Base-by-base conservation (phyloP, 2,797 vertebrate species). In the Liparis tanakae region DNA sequence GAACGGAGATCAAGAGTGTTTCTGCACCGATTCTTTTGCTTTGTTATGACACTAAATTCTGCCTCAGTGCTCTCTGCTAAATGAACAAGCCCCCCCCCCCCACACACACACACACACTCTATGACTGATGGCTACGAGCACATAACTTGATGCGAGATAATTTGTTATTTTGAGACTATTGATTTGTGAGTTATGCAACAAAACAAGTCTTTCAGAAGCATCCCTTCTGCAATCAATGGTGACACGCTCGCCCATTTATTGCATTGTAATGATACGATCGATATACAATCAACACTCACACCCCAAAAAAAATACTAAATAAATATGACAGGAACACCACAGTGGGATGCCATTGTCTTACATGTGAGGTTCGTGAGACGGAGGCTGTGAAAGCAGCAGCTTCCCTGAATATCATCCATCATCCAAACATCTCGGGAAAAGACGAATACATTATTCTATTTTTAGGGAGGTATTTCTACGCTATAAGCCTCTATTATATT, bases 341-440 rank as follows among this genome's bases (percentile, higher is more conserved):
- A 61, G 56, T 67, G 63, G 69, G 50, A 72, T 61, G 67, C 76
- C 75, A 82, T 20, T 82, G 78, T 88, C 88, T 76, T 71, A 82
- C 61, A 81, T 70, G 76, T 65, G 70, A 66, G 72, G 57, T 66
- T 78, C 53, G 74, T 46, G 44, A 73, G 53, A 76, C 4, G 9
- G 30, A 79, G 72, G 55, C 56, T 50, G 33, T 6, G 66, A 69
- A 74, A 70, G 69, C 64, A 66, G 72, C 34, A 9, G 54, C 56
- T 76, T 54, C 58, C 39, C 55, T 12, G 63, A 76, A 82, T 68
- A 84, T 81, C 87, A 92, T 92, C 89, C 84, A 89, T 92, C 91
- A 91, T 78, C 76, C 50, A 58, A 78, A 80, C 76, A 84, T 75
- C 56, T 14, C 55, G 50, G 72, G 20, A 55, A 84, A 83, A 76